Evolutionary conservation across 2,113 vertebrate species (phyloP), one percentile per base, ranked within the genome.

Genomic region (Casuarius casuarius): DNA sequence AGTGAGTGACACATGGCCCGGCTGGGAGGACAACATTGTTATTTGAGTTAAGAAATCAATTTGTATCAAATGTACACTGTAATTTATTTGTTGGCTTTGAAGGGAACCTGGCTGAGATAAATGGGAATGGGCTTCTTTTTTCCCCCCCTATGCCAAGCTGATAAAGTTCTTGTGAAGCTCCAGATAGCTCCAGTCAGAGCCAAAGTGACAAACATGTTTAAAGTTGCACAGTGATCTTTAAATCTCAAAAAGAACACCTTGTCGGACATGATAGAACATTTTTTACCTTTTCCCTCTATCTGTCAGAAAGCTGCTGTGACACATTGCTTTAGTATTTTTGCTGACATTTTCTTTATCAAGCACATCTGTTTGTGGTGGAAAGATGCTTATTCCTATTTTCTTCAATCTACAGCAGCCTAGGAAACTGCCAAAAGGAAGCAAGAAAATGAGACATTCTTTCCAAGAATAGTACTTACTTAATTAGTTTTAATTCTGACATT

Each of bases 41-140:
- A 99, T 99, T 99, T 98, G 99, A 99, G 99, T 99, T 99, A 99
- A 99, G 99, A 99, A 99, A 99, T 99, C 99, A 99, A 99, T 99
- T 99, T 99, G 99, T 99, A 99, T 99, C 99, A 99, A 99, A 99
- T 99, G 99, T 99, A 99, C 99, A 99, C 99, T 99, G 99, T 99
- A 99, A 99, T 99, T 99, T 99, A 99, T 99, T 99, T 99, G 99
- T 99, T 99, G 99, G 99, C 99, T 99, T 99, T 99, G 99, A 99
- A 99, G 99, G 99, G 98, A 99, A 99, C 98, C 98, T 99, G 98
- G 99, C 99, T 98, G 99, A 99, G 99, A 99, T 99, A 99, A 99
- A 99, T 99, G 98, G 98, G 98, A 99, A 98, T 98, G 97, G 99
- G 99, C 98, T 98, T 98, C 98, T 98, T 98, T 97, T 97, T 97